phyloP scores from a whole-genome alignment of 2,888 invertebrate species.

The Scaptomyza tumidula region DNA sequence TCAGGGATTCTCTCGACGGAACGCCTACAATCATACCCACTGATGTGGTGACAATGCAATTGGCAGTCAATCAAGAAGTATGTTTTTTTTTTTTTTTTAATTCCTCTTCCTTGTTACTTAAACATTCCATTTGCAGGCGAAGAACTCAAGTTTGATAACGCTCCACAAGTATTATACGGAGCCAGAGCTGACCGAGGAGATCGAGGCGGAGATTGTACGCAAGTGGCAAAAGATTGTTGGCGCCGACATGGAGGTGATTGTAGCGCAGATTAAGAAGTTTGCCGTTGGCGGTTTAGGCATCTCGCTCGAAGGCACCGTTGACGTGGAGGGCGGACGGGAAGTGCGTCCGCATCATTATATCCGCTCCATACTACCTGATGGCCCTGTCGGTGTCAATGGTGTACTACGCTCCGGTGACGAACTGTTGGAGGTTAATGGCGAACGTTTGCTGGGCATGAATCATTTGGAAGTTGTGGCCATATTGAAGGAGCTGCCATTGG shows the following conservation, averaged over 20 bases:
- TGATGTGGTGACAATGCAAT: constrained; percentile 67
- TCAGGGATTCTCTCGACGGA: constrained; percentile 82
- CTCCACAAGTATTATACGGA: constrained; percentile 84
- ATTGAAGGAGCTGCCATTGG: constrained; percentile 94
- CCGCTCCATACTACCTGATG: constrained; percentile 97
- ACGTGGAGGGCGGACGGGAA: constrained; percentile 98
- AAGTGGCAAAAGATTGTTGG: constrained; percentile 94
- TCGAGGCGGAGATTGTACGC: constrained; percentile 91
- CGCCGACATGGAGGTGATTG: constrained; percentile 90
- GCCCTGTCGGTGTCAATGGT: constrained; percentile 97
- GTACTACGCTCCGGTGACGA: constrained; percentile 97
- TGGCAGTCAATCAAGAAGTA: constrained; percentile 77
- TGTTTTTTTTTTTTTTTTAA: not conserved
- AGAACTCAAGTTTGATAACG: constrained; percentile 72
- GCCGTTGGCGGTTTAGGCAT: constrained; percentile 97
- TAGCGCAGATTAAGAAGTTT: constrained; percentile 93
- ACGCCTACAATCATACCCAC: constrained; percentile 80
- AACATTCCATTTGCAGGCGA: constrained; percentile 58
- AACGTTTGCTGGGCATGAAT: constrained; percentile 93
- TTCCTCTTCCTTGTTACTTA: not conserved
- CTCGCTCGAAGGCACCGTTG: constrained; percentile 98
- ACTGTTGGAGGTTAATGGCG: constrained; percentile 96
- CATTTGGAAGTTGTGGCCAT: constrained; percentile 97
- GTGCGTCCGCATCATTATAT: constrained; percentile 99
- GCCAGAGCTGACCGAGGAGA: constrained; percentile 87